These are phyloP conservation scores for Brachionus rotundiformis DNA, from an alignment of 1,140 invertebrate species.

Conservation along the genomic window DNA sequence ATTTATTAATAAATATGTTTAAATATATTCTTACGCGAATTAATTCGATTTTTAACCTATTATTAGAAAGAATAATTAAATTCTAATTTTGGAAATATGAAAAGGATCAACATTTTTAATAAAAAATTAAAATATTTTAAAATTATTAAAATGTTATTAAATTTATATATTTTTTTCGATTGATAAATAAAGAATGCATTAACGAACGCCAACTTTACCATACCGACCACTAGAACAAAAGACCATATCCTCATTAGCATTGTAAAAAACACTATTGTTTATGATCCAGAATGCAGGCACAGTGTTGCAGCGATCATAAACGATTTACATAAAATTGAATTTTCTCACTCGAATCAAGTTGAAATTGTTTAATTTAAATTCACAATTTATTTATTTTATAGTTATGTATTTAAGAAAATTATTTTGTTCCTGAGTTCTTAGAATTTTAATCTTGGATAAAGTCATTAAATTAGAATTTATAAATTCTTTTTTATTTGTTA, in stretches of 20 bases:
- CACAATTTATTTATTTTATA: neutral
- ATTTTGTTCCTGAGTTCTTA: neutral
- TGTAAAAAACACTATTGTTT: neutral
- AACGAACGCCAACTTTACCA: neutral
- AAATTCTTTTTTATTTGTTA: neutral
- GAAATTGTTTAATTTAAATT: slow-evolving; percentile 36
- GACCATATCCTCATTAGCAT: neutral
- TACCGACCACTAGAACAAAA: neutral
- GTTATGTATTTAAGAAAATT: neutral
- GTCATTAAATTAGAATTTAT: slow-evolving; percentile 8
- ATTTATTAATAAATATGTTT: no score
- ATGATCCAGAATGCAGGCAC: neutral
- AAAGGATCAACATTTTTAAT: no score
- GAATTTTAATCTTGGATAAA: neutral
- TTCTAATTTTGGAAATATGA: no score
- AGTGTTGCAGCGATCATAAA: neutral
- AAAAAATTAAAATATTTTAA: no score
- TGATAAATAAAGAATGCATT: no score
- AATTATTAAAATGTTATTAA: no score
- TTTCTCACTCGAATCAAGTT: neutral
- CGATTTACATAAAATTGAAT: slow-evolving; percentile 26
- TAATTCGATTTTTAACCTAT: no score
- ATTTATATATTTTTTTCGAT: no score
- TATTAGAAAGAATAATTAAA: no score
- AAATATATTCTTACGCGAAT: no score